Base-by-base conservation (phyloP, 2,797 vertebrate genomes). In the Gadopsis bispinosus region DNA sequence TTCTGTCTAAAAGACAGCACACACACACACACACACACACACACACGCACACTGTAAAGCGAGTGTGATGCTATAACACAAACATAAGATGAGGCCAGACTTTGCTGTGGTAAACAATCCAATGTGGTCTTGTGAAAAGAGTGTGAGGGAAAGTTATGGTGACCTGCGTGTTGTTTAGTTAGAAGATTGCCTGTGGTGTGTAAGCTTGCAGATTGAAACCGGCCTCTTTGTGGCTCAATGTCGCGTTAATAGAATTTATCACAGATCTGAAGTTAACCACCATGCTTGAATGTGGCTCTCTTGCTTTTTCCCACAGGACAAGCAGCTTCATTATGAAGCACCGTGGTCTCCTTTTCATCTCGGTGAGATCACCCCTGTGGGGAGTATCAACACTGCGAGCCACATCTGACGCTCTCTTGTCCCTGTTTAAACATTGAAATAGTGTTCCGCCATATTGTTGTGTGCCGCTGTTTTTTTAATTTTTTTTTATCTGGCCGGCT, bases 301-400 rank as follows among this genome's bases (percentile, higher is more conserved):
- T 78, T 77, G 77, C 85, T 83, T 78, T 83, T 89, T 91, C 89
- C 91, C 91, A 86, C 89, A 88, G 92, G 93, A 91, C 87, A 78
- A 84, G 83, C 88, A 81, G 89, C 88, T 93, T 95, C 90, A 94
- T 95, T 94, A 94, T 87, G 85, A 90, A 83, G 86, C 87, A 48
- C 80, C 31, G 56, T 75, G 87, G 85, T 91, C 88, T 88, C 84
- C 90, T 89, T 91, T 89, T 89, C 81, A 91, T 89, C 82, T 86
- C 20, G 66, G 77, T 81, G 90, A 92, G 90, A 91, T 90, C 84
- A 89, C 83, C 90, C 92, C 93, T 90, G 91, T 84, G 90, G 90
- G 91, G 90, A 92, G 88, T 84, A 90, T 91, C 86, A 88, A 91
- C 91, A 88, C 86, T 68, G 79, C n/a, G 53, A 85, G 88, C 83